A percentile compares a stretch with the other conserved stretches of the same genome.
Evolutionary conservation across 2,797 vertebrate species (phyloP).

Genomic region (Petrocephalus sullivani): DNA sequence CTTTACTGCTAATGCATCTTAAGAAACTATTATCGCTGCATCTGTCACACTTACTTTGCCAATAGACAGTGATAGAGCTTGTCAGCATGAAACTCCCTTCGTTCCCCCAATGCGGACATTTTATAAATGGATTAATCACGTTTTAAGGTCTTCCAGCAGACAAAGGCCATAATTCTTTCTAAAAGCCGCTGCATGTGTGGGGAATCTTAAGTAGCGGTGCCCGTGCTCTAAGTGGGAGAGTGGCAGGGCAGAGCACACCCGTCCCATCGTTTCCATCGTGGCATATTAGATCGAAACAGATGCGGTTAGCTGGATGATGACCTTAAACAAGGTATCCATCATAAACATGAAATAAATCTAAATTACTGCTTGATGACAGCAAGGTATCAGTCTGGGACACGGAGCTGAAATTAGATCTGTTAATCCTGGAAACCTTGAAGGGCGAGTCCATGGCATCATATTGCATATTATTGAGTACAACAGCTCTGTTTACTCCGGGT

Average conservation of each 20-base stretch:
- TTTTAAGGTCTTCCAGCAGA: conserved; percentile 17
- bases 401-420: background rate
- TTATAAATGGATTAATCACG: conserved; percentile 18
- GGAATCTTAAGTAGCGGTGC: conserved; percentile 9
- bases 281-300: background rate
- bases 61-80: background rate
- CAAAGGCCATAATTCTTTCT: conserved; percentile 15
- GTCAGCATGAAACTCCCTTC: conserved; percentile 12
- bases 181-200: conserved; percentile 10
- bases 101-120: background rate
- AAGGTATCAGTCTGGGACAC: background rate
- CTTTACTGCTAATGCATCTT: conserved; percentile 6
- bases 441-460: background rate
- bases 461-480: background rate
- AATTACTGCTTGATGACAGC: background rate
- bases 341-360: background rate
- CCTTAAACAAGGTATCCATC: conserved; percentile 1
- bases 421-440: background rate
- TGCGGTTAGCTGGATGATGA: background rate
- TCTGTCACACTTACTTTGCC: conserved; percentile 5
- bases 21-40: conserved; percentile 14
- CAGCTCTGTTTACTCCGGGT: background rate
- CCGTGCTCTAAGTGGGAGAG: background rate
- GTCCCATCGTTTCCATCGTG: background rate
- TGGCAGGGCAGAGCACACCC: background rate